These are phyloP conservation scores for Perca fluviatilis DNA, from an alignment of 2,113 vertebrate genomes.

Conservation along the genomic window DNA sequence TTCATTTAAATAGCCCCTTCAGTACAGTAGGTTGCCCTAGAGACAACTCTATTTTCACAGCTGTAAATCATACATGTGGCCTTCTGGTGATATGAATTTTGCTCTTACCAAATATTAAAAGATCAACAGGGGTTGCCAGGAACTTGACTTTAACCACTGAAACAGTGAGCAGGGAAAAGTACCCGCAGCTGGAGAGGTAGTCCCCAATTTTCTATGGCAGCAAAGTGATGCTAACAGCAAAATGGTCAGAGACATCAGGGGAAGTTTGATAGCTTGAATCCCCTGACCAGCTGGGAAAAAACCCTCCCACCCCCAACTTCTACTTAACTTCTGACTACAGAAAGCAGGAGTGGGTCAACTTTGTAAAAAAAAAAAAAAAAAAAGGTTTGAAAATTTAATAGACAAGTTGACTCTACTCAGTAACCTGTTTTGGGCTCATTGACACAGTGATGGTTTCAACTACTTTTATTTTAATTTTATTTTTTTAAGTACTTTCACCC, in stretches of 20 bases:
- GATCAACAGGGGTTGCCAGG: conserved; percentile 33
- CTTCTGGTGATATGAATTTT: not conserved
- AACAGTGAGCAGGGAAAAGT: conserved; percentile 36
- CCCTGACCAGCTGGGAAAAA: not conserved
- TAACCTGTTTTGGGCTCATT: not conserved
- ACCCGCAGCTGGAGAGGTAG: conserved; percentile 39
- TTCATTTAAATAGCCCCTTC: not conserved
- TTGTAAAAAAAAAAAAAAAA: too few species aligned
- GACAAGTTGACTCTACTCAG: not conserved
- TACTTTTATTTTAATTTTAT: not conserved
- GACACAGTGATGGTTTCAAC: not conserved
- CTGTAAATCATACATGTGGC: not conserved
- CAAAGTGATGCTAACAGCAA: not conserved
- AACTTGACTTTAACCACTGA: conserved; percentile 28
- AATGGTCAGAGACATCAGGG: conserved; percentile 35
- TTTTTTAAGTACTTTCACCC: not conserved
- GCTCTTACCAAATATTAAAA: conserved; percentile 2
- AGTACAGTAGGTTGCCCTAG: not conserved
- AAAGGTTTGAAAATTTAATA: not conserved
- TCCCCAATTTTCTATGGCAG: not conserved
- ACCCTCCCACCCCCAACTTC: not conserved
- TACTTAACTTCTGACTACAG: conserved; percentile 13
- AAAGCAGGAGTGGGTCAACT: not conserved
- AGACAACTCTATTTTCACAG: not conserved
- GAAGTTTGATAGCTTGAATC: conserved; percentile 21